phyloP scores from a whole-genome alignment of 2,888 invertebrate genomes.

The Sthenelais limicola region DNA sequence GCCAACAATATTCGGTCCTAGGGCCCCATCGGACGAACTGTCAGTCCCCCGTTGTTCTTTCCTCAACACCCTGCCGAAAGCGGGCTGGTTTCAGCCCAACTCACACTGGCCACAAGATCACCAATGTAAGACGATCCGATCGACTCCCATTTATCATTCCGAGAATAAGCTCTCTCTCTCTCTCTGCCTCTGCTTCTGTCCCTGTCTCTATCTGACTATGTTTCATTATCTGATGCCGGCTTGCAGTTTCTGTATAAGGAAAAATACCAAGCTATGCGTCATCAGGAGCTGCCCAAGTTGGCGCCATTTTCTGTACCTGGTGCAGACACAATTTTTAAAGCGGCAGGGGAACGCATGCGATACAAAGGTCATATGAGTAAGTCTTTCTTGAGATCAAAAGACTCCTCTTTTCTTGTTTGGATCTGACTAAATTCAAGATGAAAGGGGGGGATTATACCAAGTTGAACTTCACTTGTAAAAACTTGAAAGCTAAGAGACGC shows the following conservation, averaged over 20 bases:
- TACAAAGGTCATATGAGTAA: conserved; percentile 23
- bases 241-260: too few species aligned
- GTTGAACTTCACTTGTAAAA: neutral
- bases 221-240: too few species aligned
- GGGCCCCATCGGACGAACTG: conserved; percentile 4
- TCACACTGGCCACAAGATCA: conserved; percentile 22
- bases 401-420: neutral
- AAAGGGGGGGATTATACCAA: neutral
- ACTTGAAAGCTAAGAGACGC: neutral
- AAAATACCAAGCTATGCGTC: too few species aligned
- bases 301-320: conserved; percentile 33
- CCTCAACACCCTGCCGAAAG: conserved; percentile 4
- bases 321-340: conserved; percentile 11
- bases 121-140: conserved; percentile 33
- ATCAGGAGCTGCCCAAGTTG: conserved; percentile 18
- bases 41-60: conserved; percentile 23
- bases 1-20: too few species aligned
- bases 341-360: too few species aligned
- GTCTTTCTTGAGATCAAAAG: conserved; percentile 1
- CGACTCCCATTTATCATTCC: conserved; percentile 20
- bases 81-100: conserved; percentile 29
- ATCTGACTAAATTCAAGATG: conserved; percentile 1
- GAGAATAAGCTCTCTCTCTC: conserved; percentile 4
- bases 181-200: conserved; percentile 9
- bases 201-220: conserved; percentile 10